Percentiles rank a stretch among this genome's conserved stretches.
These are phyloP conservation scores for Elephantulus edwardii DNA, from an alignment of 2,113 vertebrate genomes.

Conservation along the genomic window DNA sequence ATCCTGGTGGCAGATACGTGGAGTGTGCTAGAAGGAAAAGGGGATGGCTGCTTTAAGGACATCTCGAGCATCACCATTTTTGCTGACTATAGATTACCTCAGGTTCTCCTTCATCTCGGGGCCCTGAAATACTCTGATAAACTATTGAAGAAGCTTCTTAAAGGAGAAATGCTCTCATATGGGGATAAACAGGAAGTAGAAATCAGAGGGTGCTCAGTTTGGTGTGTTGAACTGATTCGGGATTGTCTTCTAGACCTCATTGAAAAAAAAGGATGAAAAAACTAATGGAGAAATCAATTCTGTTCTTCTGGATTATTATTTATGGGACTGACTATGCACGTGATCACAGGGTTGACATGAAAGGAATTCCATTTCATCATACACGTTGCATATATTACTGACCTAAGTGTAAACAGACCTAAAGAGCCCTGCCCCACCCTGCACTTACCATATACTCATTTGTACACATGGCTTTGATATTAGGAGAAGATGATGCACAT, in stretches of 20 bases:
- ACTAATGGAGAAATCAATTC: constrained; percentile 86
- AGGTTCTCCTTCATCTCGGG: constrained; percentile 92
- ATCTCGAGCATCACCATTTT: constrained; percentile 96
- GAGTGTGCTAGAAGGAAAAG: constrained; percentile 93
- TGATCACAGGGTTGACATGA: constrained; percentile 91
- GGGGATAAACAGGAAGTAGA: constrained; percentile 94
- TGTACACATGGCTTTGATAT: constrained; percentile 6
- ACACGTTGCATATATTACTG: constrained; percentile 96
- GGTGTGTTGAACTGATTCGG: constrained; percentile 92
- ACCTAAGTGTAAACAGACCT: constrained; percentile 46
- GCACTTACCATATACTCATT: constrained; percentile 20
- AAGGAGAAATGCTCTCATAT: constrained; percentile 89
- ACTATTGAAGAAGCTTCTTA: constrained; percentile 88
- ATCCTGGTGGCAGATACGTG: constrained; percentile 97
- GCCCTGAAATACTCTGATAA: constrained; percentile 91
- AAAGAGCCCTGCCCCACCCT: not conserved
- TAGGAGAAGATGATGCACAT: constrained; percentile 16
- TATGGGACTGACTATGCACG: constrained; percentile 97
- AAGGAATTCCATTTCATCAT: constrained; percentile 91
- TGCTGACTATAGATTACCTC: constrained; percentile 97
- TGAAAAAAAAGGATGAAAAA: constrained; percentile 85
- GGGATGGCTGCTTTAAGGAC: constrained; percentile 89
- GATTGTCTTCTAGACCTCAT: constrained; percentile 86
- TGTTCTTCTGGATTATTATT: constrained; percentile 92
- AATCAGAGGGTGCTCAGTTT: constrained; percentile 95